Percentiles rank a stretch among this genome's conserved stretches.
These are phyloP conservation scores for Aphelocoma californica DNA, from an alignment of 2,797 vertebrate genomes.

Conservation along the genomic window DNA sequence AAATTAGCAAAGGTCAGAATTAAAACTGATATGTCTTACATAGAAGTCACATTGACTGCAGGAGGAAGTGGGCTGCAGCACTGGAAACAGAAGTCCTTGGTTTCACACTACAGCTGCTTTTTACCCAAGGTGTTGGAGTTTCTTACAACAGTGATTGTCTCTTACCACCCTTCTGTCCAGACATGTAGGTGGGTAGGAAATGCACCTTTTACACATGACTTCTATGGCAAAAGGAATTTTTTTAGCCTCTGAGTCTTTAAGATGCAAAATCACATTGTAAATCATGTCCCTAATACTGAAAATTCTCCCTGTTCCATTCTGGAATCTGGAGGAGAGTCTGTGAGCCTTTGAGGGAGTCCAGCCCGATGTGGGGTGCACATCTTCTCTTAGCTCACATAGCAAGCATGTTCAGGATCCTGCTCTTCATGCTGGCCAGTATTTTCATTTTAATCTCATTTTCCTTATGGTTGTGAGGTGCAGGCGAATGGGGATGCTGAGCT, in stretches of 20 bases:
- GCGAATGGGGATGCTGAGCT: neutral
- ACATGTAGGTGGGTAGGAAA: neutral
- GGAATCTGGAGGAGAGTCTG: neutral
- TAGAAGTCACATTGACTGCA: neutral
- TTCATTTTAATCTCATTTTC: neutral
- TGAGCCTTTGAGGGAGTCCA: neutral
- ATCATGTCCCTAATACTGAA: neutral
- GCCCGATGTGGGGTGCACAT: too few species aligned
- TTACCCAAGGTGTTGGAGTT: neutral
- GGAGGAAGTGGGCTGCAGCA: neutral
- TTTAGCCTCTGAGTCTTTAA: neutral
- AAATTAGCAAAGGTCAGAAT: neutral
- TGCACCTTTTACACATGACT: neutral
- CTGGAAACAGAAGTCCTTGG: neutral
- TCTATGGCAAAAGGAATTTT: neutral
- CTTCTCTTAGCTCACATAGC: neutral
- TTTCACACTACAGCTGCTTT: neutral
- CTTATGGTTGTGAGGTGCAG: neutral
- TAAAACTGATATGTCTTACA: neutral
- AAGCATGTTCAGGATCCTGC: neutral
- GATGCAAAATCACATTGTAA: neutral
- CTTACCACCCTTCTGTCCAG: neutral
- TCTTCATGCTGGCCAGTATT: neutral
- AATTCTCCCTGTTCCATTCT: neutral
- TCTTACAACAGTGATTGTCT: neutral